Evolutionary conservation across 2,797 vertebrate species (phyloP).

Genomic region (Pyrocephalus nanus): DNA sequence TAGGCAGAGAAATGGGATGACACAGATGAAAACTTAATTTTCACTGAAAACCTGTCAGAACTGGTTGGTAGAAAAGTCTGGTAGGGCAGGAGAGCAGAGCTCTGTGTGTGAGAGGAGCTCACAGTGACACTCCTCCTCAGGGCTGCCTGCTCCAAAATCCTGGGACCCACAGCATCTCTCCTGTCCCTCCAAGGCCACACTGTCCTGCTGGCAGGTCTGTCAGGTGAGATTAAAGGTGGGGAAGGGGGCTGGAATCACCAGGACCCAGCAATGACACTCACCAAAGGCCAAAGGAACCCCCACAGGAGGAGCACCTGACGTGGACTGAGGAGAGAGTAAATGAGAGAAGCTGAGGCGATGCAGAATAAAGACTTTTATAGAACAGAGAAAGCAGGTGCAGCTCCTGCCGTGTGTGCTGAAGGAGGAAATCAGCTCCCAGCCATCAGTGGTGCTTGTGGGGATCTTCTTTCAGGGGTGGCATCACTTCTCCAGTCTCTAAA

Average conservation of each 20-base stretch:
- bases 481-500: slow-evolving; percentile 56
- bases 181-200: accelerated
- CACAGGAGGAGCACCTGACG: accelerated
- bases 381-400: not conserved
- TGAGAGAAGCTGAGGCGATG: not conserved
- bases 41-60: not conserved
- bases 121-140: accelerated
- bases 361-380: slow-evolving; percentile 15
- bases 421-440: not conserved
- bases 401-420: not conserved
- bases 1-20: not conserved
- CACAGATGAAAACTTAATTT: not conserved
- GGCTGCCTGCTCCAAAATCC: not conserved
- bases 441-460: slow-evolving; percentile 20
- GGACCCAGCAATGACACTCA: not conserved
- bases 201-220: not conserved
- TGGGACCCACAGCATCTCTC: not conserved
- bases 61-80: too few species aligned
- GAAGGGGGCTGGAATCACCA: not conserved
- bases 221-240: too few species aligned
- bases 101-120: not conserved
- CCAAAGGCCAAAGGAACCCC: not conserved
- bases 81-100: not conserved
- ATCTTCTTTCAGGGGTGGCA: slow-evolving; percentile 25
- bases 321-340: not conserved